phyloP scores from a whole-genome alignment of 2,113 vertebrate genomes.

The Nerophis ophidion region DNA sequence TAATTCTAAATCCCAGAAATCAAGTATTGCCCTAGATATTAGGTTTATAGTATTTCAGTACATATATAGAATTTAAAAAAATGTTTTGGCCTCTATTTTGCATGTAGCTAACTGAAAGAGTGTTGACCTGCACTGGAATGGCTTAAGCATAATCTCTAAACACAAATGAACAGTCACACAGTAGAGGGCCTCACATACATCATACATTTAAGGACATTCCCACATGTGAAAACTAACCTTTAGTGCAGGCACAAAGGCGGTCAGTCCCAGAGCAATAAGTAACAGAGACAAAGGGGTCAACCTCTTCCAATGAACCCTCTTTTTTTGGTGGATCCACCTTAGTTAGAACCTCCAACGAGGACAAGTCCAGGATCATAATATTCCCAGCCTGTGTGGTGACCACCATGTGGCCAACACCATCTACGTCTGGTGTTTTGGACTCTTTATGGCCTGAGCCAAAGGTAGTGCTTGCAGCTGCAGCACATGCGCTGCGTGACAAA shows the following conservation, averaged over 20 bases:
- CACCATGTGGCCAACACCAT: conserved; percentile 90
- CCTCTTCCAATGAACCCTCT: conserved; percentile 84
- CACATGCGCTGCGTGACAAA: conserved; percentile 39
- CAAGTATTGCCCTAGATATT: too few species aligned
- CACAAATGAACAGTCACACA: too few species aligned
- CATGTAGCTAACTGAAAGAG: too few species aligned
- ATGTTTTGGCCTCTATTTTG: too few species aligned
- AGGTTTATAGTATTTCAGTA: too few species aligned
- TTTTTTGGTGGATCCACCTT: conserved; percentile 96
- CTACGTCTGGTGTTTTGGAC: conserved; percentile 76
- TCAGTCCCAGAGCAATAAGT: conserved; percentile 98
- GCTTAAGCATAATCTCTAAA: too few species aligned
- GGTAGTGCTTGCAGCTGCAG: conserved; percentile 29
- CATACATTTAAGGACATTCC: not conserved
- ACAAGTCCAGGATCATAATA: conserved; percentile 96
- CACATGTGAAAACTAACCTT: conserved; percentile 75
- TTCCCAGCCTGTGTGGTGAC: conserved; percentile 95
- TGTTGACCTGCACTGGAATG: too few species aligned
- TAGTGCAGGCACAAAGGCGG: conserved; percentile 96
- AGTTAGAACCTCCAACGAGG: conserved; percentile 91
- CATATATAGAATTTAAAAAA: too few species aligned
- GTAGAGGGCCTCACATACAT: too few species aligned
- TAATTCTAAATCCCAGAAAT: too few species aligned
- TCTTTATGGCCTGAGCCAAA: conserved; percentile 72
- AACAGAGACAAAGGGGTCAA: conserved; percentile 93